Evolutionary conservation across 2,888 invertebrate genomes (phyloP).

Genomic region (Saturnia japonica): DNA sequence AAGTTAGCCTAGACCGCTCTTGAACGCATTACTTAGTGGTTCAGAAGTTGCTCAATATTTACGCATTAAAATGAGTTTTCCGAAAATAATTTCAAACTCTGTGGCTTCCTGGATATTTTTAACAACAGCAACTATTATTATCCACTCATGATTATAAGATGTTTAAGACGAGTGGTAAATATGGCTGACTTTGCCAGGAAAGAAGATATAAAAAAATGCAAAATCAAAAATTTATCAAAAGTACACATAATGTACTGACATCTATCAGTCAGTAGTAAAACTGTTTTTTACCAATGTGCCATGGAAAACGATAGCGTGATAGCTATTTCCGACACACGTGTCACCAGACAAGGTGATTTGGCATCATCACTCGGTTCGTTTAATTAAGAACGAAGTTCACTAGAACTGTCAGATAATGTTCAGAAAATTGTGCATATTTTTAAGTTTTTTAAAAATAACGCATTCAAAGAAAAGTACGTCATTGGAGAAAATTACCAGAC

Average conservation of each 20-base stretch:
- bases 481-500: background rate
- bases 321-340: constrained; percentile 68
- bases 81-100: too few species aligned
- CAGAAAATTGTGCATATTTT: constrained; percentile 17
- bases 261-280: constrained; percentile 64
- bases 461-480: background rate
- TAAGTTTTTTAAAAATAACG: constrained; percentile 29
- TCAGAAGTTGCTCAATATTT: background rate
- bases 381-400: constrained; percentile 70
- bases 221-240: too few species aligned
- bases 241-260: constrained; percentile 47
- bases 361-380: constrained; percentile 62
- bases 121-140: too few species aligned
- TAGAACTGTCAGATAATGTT: constrained; percentile 44
- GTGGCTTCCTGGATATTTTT: too few species aligned
- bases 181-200: background rate
- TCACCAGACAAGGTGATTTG: constrained; percentile 62
- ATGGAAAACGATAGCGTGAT: constrained; percentile 43
- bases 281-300: constrained; percentile 38
- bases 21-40: background rate
- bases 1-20: background rate
- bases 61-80: too few species aligned
- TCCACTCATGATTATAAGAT: too few species aligned
- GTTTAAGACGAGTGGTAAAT: too few species aligned
- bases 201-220: too few species aligned